These are phyloP conservation scores for Lordiphosa mommai DNA, from an alignment of 1,140 invertebrate species.

Conservation along the genomic window DNA sequence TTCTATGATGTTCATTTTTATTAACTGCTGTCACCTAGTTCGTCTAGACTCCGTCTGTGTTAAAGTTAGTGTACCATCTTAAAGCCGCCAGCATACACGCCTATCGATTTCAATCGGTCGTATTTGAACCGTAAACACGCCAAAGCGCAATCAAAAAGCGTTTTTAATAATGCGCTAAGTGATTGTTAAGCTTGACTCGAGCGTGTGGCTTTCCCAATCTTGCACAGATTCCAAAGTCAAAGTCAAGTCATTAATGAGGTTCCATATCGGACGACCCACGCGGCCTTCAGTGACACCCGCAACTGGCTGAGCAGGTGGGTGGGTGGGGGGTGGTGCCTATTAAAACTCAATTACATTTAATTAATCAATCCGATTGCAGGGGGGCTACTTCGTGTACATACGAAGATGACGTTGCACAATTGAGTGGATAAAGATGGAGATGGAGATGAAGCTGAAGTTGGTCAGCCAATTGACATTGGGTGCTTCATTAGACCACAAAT, in stretches of 20 bases:
- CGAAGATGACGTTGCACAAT: conserved; percentile 29
- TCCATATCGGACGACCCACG: conserved; percentile 32
- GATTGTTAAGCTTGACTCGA: conserved; percentile 59
- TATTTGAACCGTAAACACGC: conserved; percentile 35
- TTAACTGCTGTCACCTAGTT: no score
- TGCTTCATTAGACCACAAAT: conserved; percentile 43
- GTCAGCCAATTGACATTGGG: conserved; percentile 8
- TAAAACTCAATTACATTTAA: conserved; percentile 75
- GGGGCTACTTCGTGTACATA: conserved; percentile 29
- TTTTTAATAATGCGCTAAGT: conserved; percentile 77
- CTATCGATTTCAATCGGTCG: conserved; percentile 56
- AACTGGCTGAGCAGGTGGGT: conserved; percentile 2
- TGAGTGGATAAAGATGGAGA: background rate
- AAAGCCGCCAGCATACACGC: conserved; percentile 17
- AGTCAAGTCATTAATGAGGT: conserved; percentile 42
- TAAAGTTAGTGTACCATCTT: conserved; percentile 3
- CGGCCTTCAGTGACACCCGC: conserved; percentile 56
- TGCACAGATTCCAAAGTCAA: conserved; percentile 10
- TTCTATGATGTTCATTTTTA: no score
- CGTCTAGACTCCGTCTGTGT: background rate
- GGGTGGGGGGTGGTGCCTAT: conserved; percentile 31
- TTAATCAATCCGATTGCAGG: conserved; percentile 50
- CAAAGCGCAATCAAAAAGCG: conserved; percentile 74
- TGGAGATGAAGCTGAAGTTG: background rate
- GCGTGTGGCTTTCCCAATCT: conserved; percentile 21